Evolutionary conservation across 2,113 vertebrate genomes (phyloP).

Genomic region (Thalassoma bifasciatum): DNA sequence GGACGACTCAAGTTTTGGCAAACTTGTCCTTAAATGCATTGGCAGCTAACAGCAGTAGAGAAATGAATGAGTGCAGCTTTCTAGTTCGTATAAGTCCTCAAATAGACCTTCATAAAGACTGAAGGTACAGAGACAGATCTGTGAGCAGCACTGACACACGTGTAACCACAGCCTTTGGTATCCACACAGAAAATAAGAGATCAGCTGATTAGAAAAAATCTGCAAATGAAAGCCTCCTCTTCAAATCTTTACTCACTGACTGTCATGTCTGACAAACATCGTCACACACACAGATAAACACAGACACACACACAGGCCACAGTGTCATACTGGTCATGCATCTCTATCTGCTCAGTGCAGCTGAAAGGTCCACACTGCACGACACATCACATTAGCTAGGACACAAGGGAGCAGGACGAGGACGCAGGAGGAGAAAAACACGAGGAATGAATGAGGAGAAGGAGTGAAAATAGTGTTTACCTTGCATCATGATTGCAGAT

Average conservation of each 20-base stretch:
- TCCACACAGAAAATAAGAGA: conserved; percentile 16
- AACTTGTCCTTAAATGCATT: neutral
- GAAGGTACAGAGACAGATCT: neutral
- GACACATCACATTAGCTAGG: conserved; percentile 61
- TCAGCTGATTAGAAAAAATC: neutral
- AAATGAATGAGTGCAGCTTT: conserved; percentile 36
- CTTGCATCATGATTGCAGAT: conserved; percentile 99
- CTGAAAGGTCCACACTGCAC: conserved; percentile 28
- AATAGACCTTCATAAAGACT: neutral
- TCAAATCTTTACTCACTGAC: conserved; percentile 2
- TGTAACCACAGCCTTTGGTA: neutral
- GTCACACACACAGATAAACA: conserved; percentile 28
- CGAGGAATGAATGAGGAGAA: conserved; percentile 21
- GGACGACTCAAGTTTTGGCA: neutral
- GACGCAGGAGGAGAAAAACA: conserved; percentile 30
- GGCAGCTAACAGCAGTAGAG: neutral
- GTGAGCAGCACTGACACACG: conserved; percentile 19
- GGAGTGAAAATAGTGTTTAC: conserved; percentile 78
- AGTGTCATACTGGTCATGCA: conserved; percentile 34
- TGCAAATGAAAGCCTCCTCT: neutral
- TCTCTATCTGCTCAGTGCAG: conserved; percentile 26
- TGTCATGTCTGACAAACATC: conserved; percentile 28
- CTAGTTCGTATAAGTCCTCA: neutral
- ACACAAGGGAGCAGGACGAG: conserved; percentile 64
- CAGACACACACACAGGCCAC: neutral